Base-by-base conservation (phyloP, 2,888 invertebrate genomes). In the Xestia sexstrigata region DNA sequence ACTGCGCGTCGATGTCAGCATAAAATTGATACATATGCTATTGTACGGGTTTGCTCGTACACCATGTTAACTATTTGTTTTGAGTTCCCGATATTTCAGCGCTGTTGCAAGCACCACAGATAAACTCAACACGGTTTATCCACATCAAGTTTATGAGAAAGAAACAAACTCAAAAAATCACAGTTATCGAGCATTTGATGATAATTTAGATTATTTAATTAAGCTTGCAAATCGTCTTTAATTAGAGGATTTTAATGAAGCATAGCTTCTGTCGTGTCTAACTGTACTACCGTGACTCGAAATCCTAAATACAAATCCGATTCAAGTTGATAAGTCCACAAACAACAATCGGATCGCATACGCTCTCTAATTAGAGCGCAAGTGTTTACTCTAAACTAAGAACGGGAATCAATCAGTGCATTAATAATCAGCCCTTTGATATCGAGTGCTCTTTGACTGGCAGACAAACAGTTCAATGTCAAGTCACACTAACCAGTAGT, bases 361-460 rank as follows among this genome's bases (percentile, higher is more conserved):
- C 49, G 26, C 55, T 60, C 70, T 75, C 82, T 75, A 70, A 85
- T 82, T 85, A 85, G 47, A 60, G 0, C 63, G n/a, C 67, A 58
- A 74, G 47, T 78, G 79, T 84, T 85, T 85, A 62, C 73, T 5
- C 26, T 70, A 7, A 71, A 73, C 75, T 78, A 26, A 69, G 76
- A n/a, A 58, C 78, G 62, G 49, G 79, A 76, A 79, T 76, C 76
- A 70, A 84, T 79, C 70, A 72, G 68, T 74, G 71, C 52, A 79
- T 70, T 79, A 82, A 68, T 85, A 79, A 82, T 72, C 82, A 79
- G 39, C 7, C 60, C 75, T 79, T 80, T 78, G 80, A 84, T 67
- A 49, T 79, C 68, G 30, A 86, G 79, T 71, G 63, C 74, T 72
- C 75, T 85, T 70, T 80, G 73, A 80, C 69, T 67, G 66, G 66